A percentile compares a stretch with the other conserved stretches of the same genome.
Conservation (phyloP, 2,113 vertebrate genomes). For the Stomatorhinus ivindoensis region DNA sequence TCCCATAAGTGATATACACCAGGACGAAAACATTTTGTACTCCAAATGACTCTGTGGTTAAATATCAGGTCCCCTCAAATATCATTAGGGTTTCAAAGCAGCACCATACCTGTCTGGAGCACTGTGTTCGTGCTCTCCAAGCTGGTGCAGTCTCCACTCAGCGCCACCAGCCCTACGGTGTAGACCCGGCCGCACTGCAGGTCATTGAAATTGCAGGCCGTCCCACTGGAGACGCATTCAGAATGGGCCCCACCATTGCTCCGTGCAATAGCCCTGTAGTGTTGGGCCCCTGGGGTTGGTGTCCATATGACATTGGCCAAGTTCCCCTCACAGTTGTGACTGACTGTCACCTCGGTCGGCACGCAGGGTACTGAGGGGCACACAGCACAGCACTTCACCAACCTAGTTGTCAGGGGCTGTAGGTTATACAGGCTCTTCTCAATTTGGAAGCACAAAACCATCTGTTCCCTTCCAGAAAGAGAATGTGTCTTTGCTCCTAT, state of each 20-base stretch:
- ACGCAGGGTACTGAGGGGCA: constrained; percentile 51
- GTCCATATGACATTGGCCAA: constrained; percentile 46
- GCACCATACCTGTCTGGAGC: constrained; percentile 41
- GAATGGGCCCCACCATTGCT: constrained; percentile 15
- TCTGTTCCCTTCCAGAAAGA: background rate
- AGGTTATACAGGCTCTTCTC: background rate
- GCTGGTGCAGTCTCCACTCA: constrained; percentile 46
- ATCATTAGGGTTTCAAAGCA: background rate
- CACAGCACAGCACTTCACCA: background rate
- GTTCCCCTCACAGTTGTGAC: constrained; percentile 41
- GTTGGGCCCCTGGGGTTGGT: constrained; percentile 43
- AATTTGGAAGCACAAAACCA: background rate
- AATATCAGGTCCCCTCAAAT: background rate
- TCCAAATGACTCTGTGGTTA: background rate
- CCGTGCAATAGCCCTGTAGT: constrained; percentile 37
- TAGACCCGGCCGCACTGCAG: constrained; percentile 53
- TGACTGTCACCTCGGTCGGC: constrained; percentile 42
- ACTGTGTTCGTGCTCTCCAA: constrained; percentile 27
- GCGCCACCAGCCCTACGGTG: constrained; percentile 43
- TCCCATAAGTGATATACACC: background rate
- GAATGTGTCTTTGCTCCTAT: background rate
- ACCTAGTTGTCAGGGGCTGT: background rate
- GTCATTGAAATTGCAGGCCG: constrained; percentile 40
- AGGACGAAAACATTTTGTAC: background rate
- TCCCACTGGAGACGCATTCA: constrained; percentile 42